These are phyloP conservation scores for Galemys pyrenaicus DNA, from an alignment of 2,113 vertebrate genomes.

Conservation along the genomic window DNA sequence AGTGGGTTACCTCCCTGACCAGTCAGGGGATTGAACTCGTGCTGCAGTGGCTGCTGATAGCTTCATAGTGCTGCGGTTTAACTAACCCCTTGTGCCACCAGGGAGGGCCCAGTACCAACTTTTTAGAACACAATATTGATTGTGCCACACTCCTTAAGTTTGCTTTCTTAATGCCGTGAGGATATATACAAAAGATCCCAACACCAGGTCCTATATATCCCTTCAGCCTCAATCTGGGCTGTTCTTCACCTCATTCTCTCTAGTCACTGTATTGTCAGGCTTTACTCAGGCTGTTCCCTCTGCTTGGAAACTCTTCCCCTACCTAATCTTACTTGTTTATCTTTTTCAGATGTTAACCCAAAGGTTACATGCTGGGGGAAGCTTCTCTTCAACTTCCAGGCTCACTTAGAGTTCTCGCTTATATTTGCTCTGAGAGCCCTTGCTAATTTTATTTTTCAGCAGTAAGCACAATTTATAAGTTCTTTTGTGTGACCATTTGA, in stretches of 20 bases:
- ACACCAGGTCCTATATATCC: neutral
- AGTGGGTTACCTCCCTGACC: no score
- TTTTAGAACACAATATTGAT: constrained; percentile 16
- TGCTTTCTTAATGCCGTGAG: neutral
- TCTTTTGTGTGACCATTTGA: neutral
- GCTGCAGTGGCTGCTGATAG: no score
- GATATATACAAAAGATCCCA: neutral
- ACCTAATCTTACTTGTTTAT: neutral
- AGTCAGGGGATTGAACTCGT: no score
- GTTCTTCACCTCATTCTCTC: neutral
- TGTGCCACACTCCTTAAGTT: neutral
- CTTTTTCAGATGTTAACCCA: neutral
- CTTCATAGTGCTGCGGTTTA: no score
- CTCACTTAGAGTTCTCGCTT: neutral
- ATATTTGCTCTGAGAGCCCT: neutral
- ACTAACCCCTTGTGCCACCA: no score
- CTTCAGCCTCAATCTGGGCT: neutral
- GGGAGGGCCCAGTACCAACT: no score
- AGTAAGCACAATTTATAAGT: neutral
- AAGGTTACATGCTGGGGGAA: neutral
- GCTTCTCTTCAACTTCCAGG: neutral
- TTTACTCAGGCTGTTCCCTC: neutral
- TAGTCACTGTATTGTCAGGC: neutral
- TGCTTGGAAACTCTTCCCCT: neutral
- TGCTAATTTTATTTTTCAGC: neutral